Conservation (phyloP, 1,140 invertebrate species). For the Druon quercuslanigerum region DNA sequence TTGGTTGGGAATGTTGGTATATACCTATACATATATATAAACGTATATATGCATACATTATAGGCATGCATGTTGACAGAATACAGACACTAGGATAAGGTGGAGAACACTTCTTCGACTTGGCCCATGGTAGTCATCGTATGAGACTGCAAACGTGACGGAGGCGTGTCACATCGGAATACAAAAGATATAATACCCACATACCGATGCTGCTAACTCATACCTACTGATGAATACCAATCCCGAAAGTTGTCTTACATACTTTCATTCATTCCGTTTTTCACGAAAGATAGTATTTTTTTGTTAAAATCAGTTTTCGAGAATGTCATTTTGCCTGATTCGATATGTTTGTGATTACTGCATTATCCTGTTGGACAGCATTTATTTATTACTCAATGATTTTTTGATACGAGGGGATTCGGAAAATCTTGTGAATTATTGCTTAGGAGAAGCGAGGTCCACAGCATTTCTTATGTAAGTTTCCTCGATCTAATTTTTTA, state of each 20-base stretch:
- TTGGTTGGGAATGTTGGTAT: background rate
- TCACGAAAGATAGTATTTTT: background rate
- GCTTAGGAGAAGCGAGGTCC: too few relatives aligned
- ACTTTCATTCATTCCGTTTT: background rate
- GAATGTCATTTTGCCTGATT: too few relatives aligned
- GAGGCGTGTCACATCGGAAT: conserved; percentile 65
- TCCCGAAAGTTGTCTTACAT: conserved; percentile 35
- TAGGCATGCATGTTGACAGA: conserved; percentile 1
- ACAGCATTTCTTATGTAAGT: too few relatives aligned
- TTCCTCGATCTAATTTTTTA: too few relatives aligned
- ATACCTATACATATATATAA: conserved; percentile 13
- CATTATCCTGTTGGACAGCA: too few relatives aligned
- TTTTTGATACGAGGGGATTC: too few relatives aligned
- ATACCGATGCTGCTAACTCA: conserved; percentile 61
- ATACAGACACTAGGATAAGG: conserved; percentile 8
- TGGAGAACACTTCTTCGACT: conserved; percentile 39
- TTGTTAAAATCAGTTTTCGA: background rate
- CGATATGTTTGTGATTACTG: too few relatives aligned
- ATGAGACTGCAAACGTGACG: conserved; percentile 63
- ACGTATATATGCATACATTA: background rate
- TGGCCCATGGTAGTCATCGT: conserved; percentile 45
- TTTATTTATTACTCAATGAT: too few relatives aligned
- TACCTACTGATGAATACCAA: conserved; percentile 61
- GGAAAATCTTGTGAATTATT: too few relatives aligned
- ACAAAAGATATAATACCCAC: conserved; percentile 64